Conservation (phyloP, 2,888 invertebrate species). For the Galerucella pusilla region DNA sequence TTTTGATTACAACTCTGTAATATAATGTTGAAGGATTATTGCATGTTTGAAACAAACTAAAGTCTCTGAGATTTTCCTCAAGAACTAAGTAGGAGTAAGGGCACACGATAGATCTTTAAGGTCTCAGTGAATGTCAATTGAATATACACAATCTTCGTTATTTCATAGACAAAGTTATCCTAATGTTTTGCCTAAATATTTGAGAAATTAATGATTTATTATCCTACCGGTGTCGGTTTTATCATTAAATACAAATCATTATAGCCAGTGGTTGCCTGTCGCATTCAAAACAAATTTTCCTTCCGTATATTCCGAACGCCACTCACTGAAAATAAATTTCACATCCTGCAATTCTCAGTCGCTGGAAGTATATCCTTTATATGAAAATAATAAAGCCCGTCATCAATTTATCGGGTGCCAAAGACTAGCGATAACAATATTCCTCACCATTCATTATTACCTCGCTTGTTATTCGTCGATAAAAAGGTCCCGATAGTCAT, state of each 20-base stretch:
- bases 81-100: no score
- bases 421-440: slow-evolving; percentile 47
- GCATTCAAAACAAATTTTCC: background rate
- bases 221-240: no score
- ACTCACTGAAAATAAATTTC: slow-evolving; percentile 11
- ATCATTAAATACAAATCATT: background rate
- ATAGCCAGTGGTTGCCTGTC: background rate
- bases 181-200: no score
- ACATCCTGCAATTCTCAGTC: background rate
- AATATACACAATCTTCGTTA: no score
- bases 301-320: background rate
- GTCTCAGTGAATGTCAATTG: no score
- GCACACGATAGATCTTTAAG: no score
- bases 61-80: no score
- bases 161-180: no score
- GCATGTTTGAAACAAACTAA: no score
- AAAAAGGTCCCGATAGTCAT: slow-evolving; percentile 46
- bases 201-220: no score
- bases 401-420: slow-evolving; percentile 55
- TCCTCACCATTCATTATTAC: slow-evolving; percentile 51
- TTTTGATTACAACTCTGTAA: no score
- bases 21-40: no score
- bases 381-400: slow-evolving; percentile 36
- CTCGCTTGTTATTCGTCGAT: slow-evolving; percentile 34
- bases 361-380: slow-evolving; percentile 20